Percentiles rank a stretch among this genome's conserved stretches.
Evolutionary conservation across 2,888 invertebrate species (phyloP).

Genomic region (Sipunculus nudus): DNA sequence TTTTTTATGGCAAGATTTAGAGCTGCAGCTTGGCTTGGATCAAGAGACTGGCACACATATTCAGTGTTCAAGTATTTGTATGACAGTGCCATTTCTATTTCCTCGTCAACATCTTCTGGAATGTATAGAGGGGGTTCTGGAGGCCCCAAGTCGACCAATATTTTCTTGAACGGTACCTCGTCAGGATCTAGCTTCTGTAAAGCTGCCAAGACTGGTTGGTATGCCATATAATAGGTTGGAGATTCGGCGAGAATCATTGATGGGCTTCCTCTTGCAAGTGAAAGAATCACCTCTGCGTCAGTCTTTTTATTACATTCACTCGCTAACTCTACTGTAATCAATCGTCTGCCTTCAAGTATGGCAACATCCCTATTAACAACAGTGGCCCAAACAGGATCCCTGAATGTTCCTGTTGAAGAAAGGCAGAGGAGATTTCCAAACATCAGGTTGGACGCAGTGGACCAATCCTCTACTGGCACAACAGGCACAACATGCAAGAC

Average conservation of each 20-base stretch:
- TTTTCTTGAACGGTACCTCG: constrained; percentile 75
- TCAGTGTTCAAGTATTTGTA: too few relatives aligned
- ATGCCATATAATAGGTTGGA: constrained; percentile 81
- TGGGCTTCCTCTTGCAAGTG: too few relatives aligned
- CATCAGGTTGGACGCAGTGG: constrained; percentile 7
- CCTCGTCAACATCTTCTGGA: too few relatives aligned
- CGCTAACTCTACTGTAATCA: too few relatives aligned
- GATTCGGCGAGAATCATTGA: too few relatives aligned
- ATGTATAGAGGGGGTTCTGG: constrained; percentile 44
- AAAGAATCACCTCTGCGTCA: too few relatives aligned
- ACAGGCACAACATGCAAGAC: not conserved
- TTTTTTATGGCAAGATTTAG: constrained; percentile 75
- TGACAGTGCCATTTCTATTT: too few relatives aligned
- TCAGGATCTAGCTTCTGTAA: constrained; percentile 71
- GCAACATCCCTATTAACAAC: constrained; percentile 9
- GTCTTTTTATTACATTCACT: too few relatives aligned
- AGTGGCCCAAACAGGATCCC: constrained; percentile 11
- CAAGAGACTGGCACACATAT: too few relatives aligned
- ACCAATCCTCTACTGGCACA: constrained; percentile 5
- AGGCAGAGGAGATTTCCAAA: constrained; percentile 15
- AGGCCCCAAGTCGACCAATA: constrained; percentile 72
- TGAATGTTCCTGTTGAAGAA: constrained; percentile 6
- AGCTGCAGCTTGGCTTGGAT: constrained; percentile 76
- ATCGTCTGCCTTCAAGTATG: too few relatives aligned
- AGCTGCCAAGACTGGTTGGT: constrained; percentile 77